phyloP scores from a whole-genome alignment of 1,140 invertebrate species.

The Tigriopus japonicus region DNA sequence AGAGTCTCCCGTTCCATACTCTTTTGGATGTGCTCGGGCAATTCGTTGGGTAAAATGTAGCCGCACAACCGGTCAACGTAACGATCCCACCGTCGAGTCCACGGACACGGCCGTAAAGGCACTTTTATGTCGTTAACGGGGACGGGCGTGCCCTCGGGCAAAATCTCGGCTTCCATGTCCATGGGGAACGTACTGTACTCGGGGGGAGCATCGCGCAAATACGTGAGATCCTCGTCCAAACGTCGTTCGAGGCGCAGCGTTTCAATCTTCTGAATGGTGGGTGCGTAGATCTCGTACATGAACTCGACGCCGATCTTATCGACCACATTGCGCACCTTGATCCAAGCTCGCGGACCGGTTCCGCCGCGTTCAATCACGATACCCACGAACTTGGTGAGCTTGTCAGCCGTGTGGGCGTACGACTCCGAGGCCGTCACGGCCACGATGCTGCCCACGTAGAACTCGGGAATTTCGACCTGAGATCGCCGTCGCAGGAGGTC shows the following conservation, averaged over 20 bases:
- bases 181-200: conserved; percentile 84
- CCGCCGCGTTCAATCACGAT: conserved; percentile 76
- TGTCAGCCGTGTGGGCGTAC: conserved; percentile 41
- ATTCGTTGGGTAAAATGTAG: conserved; percentile 52
- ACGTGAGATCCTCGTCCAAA: conserved; percentile 70
- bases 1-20: conserved; percentile 34
- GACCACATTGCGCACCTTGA: conserved; percentile 78
- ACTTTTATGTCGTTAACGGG: conserved; percentile 59
- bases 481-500: conserved; percentile 77
- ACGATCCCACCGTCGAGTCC: conserved; percentile 64
- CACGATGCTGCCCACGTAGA: conserved; percentile 53
- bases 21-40: conserved; percentile 38
- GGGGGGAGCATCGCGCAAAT: conserved; percentile 74
- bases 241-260: conserved; percentile 77
- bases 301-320: conserved; percentile 77
- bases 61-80: conserved; percentile 23
- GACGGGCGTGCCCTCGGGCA: conserved; percentile 51
- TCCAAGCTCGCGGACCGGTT: conserved; percentile 56
- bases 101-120: conserved; percentile 61
- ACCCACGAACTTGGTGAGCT: conserved; percentile 52
- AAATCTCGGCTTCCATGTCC: conserved; percentile 66
- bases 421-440: conserved; percentile 75
- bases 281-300: conserved; percentile 80
- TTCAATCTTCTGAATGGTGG: conserved; percentile 70
- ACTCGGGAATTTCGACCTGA: conserved; percentile 57